These are phyloP conservation scores for Sarcophaga variegata DNA, from an alignment of 2,888 invertebrate species.

Conservation along the genomic window DNA sequence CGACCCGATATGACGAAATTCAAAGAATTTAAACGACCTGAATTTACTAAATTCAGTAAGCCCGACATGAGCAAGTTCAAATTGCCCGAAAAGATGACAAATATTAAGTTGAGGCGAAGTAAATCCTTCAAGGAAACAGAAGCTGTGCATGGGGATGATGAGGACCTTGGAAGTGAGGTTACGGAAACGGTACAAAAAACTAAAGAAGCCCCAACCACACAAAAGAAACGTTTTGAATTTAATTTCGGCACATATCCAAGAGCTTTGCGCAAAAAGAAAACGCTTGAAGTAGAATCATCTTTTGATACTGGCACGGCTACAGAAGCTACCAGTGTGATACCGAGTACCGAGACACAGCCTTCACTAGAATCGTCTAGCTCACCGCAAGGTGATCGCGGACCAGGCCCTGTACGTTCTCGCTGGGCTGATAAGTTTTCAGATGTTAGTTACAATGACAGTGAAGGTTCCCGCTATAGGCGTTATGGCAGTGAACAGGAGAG, in stretches of 20 bases:
- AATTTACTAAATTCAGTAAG: constrained; percentile 82
- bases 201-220: constrained; percentile 83
- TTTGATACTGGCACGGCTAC: constrained; percentile 73
- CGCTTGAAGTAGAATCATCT: constrained; percentile 73
- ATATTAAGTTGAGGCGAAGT: constrained; percentile 83
- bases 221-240: constrained; percentile 86
- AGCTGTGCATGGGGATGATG: constrained; percentile 61
- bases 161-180: constrained; percentile 80
- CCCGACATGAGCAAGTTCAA: constrained; percentile 86
- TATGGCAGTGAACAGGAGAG: constrained; percentile 81
- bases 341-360: constrained; percentile 84
- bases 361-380: constrained; percentile 87
- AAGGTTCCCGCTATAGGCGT: constrained; percentile 81
- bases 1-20: constrained; percentile 83
- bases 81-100: constrained; percentile 86
- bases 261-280: constrained; percentile 83
- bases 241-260: constrained; percentile 91
- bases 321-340: constrained; percentile 79
- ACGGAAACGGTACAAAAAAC: constrained; percentile 82
- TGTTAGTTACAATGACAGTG: constrained; percentile 82
- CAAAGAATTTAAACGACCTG: constrained; percentile 79
- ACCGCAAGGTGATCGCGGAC: constrained; percentile 84
- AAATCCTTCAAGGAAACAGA: constrained; percentile 81
- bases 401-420: constrained; percentile 82
- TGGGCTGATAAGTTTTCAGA: constrained; percentile 83